Base-by-base conservation (phyloP, 2,888 invertebrate species). In the Keiferia lycopersicella region DNA sequence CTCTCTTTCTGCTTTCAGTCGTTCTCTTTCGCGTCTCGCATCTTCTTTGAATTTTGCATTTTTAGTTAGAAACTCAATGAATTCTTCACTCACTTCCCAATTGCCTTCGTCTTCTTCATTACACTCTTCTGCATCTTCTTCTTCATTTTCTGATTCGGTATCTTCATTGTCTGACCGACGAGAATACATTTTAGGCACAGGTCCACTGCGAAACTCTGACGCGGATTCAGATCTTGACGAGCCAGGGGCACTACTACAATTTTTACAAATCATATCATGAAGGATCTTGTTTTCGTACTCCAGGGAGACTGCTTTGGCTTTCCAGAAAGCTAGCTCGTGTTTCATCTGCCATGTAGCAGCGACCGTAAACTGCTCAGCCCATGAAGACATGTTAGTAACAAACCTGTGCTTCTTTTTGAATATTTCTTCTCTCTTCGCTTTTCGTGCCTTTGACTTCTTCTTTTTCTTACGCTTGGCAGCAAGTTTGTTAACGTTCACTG, bases 51-150 rank as follows among this genome's bases (percentile, higher is more conserved):
- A 94, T 72, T 92, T 92, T 1, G 93, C 91, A 72, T 94, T 94
- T 64, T 91, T 87, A 70, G 90, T 91, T 62, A 95, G 83, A 80
- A 95, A 95, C 57, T 92, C 88, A 70, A 94, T 85, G 87, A 93
- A 94, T 65, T 94, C 94, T 68, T 94, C 93, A 71, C 94, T 93
- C 0, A 94, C 92, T 77, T 93, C 93, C 74, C 94, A 91, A 16
- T 78, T 56, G 0, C 34, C 51, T 1, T 48, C 51, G 0, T 51
- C 51, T 53, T 53, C 75, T 68, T 71, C 64, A 65, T 73, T 73
- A 41, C 67, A 59, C 20, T 69, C 68, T 50, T 69, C 61, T 50
- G 6, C 16, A 10, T 20, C 1, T n/a, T 73, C 68, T 53, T 68
- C 64, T 12, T 66, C 63, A 61, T 66, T 65, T 18, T 64, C 61